phyloP scores from a whole-genome alignment of 1,140 invertebrate genomes.

The Drosophila dunni region DNA sequence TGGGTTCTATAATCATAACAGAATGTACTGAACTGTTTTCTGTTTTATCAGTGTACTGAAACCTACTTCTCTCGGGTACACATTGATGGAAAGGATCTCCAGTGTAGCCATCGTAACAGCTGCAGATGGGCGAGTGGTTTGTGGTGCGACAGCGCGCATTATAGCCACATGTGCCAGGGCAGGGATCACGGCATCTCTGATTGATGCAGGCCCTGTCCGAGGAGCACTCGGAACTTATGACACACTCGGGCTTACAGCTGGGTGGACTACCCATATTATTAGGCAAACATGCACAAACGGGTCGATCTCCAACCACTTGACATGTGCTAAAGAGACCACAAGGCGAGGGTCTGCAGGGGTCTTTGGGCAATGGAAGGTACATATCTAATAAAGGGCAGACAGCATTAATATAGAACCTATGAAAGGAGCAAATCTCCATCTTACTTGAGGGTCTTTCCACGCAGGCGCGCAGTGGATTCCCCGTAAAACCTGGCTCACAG shows the following conservation, averaged over 20 bases:
- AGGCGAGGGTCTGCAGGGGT: conserved; percentile 92
- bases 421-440: conserved; percentile 39
- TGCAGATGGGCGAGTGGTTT: conserved; percentile 93
- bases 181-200: conserved; percentile 92
- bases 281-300: conserved; percentile 92
- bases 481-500: conserved; percentile 90
- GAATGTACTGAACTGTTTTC: conserved; percentile 26
- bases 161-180: conserved; percentile 92
- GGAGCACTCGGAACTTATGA: conserved; percentile 92
- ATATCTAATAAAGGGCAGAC: conserved; percentile 84
- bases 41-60: background rate
- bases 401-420: background rate
- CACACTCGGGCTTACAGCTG: conserved; percentile 92
- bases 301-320: conserved; percentile 89
- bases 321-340: conserved; percentile 93
- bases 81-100: conserved; percentile 91
- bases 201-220: conserved; percentile 91
- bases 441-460: conserved; percentile 88
- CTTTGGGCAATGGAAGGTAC: conserved; percentile 85
- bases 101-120: conserved; percentile 89
- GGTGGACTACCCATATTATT: conserved; percentile 92
- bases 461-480: conserved; percentile 91
- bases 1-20: conserved; percentile 58
- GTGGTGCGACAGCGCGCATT: conserved; percentile 93
- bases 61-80: conserved; percentile 79